Base-by-base conservation (phyloP, 2,888 invertebrate species). In the Hofmannophila pseudospretella region DNA sequence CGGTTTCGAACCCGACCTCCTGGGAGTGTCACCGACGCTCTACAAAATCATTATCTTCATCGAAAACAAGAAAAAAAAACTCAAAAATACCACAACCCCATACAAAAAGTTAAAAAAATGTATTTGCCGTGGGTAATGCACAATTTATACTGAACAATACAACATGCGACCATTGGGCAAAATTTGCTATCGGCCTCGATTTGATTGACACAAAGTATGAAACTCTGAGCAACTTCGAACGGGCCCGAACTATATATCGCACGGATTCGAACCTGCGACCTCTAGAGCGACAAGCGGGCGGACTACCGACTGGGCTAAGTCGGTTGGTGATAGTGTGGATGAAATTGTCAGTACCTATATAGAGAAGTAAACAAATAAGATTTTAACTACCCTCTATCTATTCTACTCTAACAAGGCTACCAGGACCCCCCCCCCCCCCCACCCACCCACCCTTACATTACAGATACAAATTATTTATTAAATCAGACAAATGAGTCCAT, bases 91-190 rank as follows among this genome's bases (percentile, higher is more conserved):
- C n/a, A n/a, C n/a, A n/a, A n/a, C n/a, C n/a, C n/a, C n/a, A n/a
- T 16, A 5, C 16, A 16, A 23, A 23, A 20, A 23, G 1, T 23
- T n/a, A 23, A 3, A 31, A 37, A 22, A 36, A 8, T 41, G 41
- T 41, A 7, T 38, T 32, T 30, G 11, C 7, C 39, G 36, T 29
- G 36, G 41, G 41, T 41, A 35, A 41, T 41, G 41, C 41, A 23
- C 38, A 10, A 5, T n/a, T 8, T 16, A n/a, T n/a, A 28, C 11
- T 11, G 11, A 22, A 4, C 3, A 3, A 34, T 11, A 26, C 25
- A 20, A 14, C 19, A 19, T 13, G 41, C 41, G 41, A 41, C 41
- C 41, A 9, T 41, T 29, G 25, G 41, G 23, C 41, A 41, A 30
- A 41, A 14, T 16, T 26, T 23, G 29, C 16, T 41, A 4, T 41